These are phyloP conservation scores for Pristionchus maxplancki DNA, from an alignment of 2,888 invertebrate species.

Conservation along the genomic window DNA sequence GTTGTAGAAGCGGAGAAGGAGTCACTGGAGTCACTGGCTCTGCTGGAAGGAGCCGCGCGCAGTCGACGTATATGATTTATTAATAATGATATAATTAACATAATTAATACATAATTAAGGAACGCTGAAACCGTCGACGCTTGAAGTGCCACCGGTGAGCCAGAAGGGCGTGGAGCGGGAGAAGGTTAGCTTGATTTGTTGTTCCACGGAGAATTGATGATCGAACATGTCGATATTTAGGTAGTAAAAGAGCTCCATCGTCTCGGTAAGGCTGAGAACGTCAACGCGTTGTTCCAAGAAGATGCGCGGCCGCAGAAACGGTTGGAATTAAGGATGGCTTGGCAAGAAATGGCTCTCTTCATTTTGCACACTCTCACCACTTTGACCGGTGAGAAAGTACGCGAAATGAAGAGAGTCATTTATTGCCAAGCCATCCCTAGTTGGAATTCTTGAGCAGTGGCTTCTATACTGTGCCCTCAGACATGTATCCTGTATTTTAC, in stretches of 20 bases:
- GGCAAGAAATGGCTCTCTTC: too few species aligned
- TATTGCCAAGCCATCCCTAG: too few species aligned
- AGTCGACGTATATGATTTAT: background rate
- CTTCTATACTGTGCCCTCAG: too few species aligned
- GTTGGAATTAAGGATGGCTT: too few species aligned
- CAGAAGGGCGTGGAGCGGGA: constrained; percentile 13
- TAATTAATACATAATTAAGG: background rate
- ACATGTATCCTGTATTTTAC: too few species aligned
- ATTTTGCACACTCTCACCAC: too few species aligned
- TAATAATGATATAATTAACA: background rate
- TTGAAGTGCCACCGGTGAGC: background rate
- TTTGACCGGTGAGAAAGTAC: too few species aligned
- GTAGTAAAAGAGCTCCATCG: constrained; percentile 11
- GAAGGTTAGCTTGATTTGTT: background rate
- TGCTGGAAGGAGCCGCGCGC: background rate
- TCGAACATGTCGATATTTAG: background rate
- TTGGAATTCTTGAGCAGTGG: too few species aligned
- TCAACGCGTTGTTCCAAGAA: background rate
- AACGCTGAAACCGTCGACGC: background rate
- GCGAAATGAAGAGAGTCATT: too few species aligned
- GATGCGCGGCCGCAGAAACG: background rate
- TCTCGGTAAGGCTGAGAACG: background rate
- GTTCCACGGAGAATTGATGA: too few species aligned
- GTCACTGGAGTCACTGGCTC: background rate
- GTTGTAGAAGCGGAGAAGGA: background rate